phyloP scores from a whole-genome alignment of 2,797 vertebrate species.

The Percopsis omiscomaycus region DNA sequence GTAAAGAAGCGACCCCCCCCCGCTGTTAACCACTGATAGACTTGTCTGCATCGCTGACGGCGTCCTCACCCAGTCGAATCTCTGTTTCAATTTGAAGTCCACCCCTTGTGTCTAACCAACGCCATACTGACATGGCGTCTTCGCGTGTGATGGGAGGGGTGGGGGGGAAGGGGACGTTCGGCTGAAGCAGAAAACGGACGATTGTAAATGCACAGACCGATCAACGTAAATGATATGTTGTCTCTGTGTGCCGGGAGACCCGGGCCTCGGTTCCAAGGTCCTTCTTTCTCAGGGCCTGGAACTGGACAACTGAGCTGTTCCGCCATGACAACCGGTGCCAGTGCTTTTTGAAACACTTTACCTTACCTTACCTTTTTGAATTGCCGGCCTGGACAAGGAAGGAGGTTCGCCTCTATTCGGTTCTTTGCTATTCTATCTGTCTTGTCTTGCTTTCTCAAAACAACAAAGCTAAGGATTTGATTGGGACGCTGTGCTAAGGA shows the following conservation, averaged over 20 bases:
- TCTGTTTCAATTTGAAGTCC: slow-evolving; percentile 67
- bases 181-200: slow-evolving; percentile 52
- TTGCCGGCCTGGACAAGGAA: too few species aligned
- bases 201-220: slow-evolving; percentile 42
- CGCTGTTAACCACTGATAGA: slow-evolving; percentile 63
- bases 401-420: slow-evolving; percentile 18
- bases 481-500: slow-evolving; percentile 62
- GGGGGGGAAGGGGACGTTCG: slow-evolving; percentile 31
- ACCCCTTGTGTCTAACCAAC: slow-evolving; percentile 61
- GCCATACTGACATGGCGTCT: slow-evolving; percentile 62
- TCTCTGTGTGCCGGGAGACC: slow-evolving; percentile 24
- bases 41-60: slow-evolving; percentile 76
- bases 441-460: slow-evolving; percentile 43
- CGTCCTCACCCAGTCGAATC: slow-evolving; percentile 77
- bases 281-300: slow-evolving; percentile 21
- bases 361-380: slow-evolving; percentile 18
- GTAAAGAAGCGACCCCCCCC: slow-evolving; percentile 78
- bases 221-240: slow-evolving; percentile 26
- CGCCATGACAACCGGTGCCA: slow-evolving; percentile 48
- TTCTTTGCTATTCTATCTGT: slow-evolving; percentile 42
- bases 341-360: slow-evolving; percentile 57
- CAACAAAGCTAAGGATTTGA: slow-evolving; percentile 53
- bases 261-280: background rate
- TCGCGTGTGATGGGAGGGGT: slow-evolving; percentile 56
- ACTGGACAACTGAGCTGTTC: slow-evolving; percentile 24